A percentile compares a stretch with the other conserved stretches of the same genome.
phyloP scores from a whole-genome alignment of 1,140 invertebrate genomes.

The Hylaeus anthracinus region DNA sequence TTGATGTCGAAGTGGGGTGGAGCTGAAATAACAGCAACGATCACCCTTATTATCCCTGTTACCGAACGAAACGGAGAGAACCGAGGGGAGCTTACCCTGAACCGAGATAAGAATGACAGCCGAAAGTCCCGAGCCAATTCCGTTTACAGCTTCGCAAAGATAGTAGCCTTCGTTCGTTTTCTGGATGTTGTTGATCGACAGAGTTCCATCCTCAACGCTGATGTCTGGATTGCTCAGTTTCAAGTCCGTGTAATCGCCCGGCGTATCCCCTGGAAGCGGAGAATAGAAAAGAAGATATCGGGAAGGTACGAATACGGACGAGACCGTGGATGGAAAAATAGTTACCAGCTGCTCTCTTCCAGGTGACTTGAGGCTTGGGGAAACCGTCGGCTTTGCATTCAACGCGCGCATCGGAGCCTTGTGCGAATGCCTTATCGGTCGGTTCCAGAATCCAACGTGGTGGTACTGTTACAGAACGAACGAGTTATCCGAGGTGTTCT shows the following conservation, averaged over 20 bases:
- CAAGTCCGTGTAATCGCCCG: conserved; percentile 95
- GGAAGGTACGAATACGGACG: background rate
- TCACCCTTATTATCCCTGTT: background rate
- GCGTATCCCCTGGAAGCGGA: conserved; percentile 87
- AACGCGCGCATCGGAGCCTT: conserved; percentile 94
- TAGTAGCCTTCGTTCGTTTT: conserved; percentile 97
- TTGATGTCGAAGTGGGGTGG: conserved; percentile 97
- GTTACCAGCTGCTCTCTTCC: conserved; percentile 96
- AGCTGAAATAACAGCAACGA: conserved; percentile 82
- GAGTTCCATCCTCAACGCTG: conserved; percentile 94
- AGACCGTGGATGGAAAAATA: conserved; percentile 8
- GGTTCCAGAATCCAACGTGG: conserved; percentile 98
- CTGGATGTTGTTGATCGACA: conserved; percentile 93
- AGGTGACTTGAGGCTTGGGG: conserved; percentile 94
- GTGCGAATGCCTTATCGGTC: conserved; percentile 96
- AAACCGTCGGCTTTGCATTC: conserved; percentile 98
- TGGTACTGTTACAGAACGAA: conserved; percentile 87
- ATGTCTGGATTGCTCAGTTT: conserved; percentile 94
- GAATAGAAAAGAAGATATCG: conserved; percentile 1
- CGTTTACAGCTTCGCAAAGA: conserved; percentile 97
- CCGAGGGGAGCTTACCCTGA: conserved; percentile 85
- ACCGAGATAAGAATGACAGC: conserved; percentile 96
- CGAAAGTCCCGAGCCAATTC: conserved; percentile 95
- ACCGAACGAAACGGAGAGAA: background rate
- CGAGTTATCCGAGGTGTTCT: conserved; percentile 36